Base-by-base conservation (phyloP, 2,888 invertebrate species). In the Teleogryllus oceanicus region DNA sequence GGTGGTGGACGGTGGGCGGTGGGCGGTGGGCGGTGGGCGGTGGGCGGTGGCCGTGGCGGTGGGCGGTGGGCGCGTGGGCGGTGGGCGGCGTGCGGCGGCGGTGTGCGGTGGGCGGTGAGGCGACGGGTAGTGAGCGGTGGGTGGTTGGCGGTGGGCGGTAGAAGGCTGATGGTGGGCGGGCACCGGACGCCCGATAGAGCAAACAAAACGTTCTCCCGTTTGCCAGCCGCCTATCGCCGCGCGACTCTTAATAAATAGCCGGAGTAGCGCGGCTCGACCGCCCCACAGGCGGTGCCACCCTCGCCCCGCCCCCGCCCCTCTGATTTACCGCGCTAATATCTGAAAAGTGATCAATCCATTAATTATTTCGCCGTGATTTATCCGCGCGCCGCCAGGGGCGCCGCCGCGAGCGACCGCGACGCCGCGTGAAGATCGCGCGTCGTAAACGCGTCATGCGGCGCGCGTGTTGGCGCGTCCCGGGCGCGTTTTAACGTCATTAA, bases 271-370 rank as follows among this genome's bases (percentile, higher is more conserved):
- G n/a, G 62, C n/a, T 11, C 62, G 16, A 62, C 13, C 13, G 62
- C 62, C 37, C 62, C n/a, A 62, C 16, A 62, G 62, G 62, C 16
- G 62, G 16, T 8, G n/a, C 13, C 62, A 13, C 62, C 62, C 62
- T n/a, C 16, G 62, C 62, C 62, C 62, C 62, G 62, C n/a, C 16
- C 13, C 13, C 62, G 13, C 62, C 62, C 13, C n/a, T 62, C 62
- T 62, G 62, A 62, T 62, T 62, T 62, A 62, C 62, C 62, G 62
- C n/a, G 62, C 62, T 62, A 62, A 62, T 62, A 62, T 62, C 62
- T 62, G 62, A 62, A 62, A 62, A 62, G 62, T 62, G 62, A 62
- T 62, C 62, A 62, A 62, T 62, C 62, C 62, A 62, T 62, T 62
- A 62, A 62, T 62, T 62, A 62, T 62, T 62, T 62, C n/a, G 62